Conservation (phyloP, 2,113 vertebrate genomes). For the Scophthalmus maximus region DNA sequence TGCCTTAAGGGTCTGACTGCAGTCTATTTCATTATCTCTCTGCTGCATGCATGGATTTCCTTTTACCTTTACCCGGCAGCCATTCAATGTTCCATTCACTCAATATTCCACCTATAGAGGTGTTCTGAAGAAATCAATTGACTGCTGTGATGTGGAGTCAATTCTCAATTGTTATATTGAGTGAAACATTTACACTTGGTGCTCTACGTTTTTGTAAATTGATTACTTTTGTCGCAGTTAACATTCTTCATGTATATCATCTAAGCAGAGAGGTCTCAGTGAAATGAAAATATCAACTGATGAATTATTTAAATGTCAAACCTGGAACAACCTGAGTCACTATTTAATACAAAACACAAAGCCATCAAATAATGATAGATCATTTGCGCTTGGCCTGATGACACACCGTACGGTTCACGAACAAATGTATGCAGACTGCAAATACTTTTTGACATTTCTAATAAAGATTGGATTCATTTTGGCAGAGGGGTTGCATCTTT, state of each 20-base stretch:
- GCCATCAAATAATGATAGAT: background rate
- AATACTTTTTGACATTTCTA: slow-evolving; percentile 18
- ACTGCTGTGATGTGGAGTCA: slow-evolving; percentile 50
- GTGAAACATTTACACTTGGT: slow-evolving; percentile 40
- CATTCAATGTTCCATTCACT: slow-evolving; percentile 54
- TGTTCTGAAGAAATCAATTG: slow-evolving; percentile 67
- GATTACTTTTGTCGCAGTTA: background rate
- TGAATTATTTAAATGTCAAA: background rate
- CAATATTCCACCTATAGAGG: slow-evolving; percentile 56
- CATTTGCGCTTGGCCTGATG: background rate
- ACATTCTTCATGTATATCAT: background rate
- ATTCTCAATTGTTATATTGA: slow-evolving; percentile 48
- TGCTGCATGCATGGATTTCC: slow-evolving; percentile 72
- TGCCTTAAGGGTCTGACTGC: slow-evolving; percentile 61
- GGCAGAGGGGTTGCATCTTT: slow-evolving; percentile 8
- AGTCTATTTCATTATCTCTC: slow-evolving; percentile 72
- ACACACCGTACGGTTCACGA: background rate
- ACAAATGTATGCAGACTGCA: slow-evolving; percentile 1
- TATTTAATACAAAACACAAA: background rate
- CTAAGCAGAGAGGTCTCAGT: background rate
- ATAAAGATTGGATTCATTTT: slow-evolving; percentile 14
- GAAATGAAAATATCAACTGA: background rate
- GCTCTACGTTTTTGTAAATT: slow-evolving; percentile 21
- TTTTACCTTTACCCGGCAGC: slow-evolving; percentile 61
- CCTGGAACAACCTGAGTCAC: background rate